phyloP scores from a whole-genome alignment of 2,888 invertebrate species.

The Bellardia bayeri region DNA sequence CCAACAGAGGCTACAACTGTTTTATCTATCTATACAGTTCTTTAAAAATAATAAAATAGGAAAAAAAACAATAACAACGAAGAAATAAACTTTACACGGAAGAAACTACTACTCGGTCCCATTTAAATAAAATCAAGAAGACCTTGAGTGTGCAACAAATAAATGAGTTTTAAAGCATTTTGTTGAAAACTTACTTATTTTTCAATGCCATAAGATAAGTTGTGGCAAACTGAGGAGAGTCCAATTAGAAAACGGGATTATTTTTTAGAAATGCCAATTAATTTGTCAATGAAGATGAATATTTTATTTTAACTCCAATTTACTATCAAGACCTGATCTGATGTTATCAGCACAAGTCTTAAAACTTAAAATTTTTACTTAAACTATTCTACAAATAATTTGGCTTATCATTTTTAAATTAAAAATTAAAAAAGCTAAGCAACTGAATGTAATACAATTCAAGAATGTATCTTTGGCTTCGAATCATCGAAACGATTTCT shows the following conservation, averaged over 20 bases:
- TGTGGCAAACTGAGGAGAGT: background rate
- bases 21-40: slow-evolving; percentile 49
- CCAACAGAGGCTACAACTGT: slow-evolving; percentile 50
- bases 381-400: no score
- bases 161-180: slow-evolving; percentile 61
- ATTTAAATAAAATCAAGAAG: slow-evolving; percentile 12
- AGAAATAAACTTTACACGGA: slow-evolving; percentile 7
- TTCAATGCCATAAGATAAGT: slow-evolving; percentile 51
- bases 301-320: no score
- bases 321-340: no score
- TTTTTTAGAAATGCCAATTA: no score
- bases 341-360: no score
- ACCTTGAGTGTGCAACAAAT: slow-evolving; percentile 64
- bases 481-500: no score
- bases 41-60: background rate
- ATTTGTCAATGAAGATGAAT: no score
- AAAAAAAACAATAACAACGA: slow-evolving; percentile 27
- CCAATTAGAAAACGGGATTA: background rate
- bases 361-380: no score
- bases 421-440: no score
- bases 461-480: no score
- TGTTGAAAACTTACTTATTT: slow-evolving; percentile 57
- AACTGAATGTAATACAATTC: no score
- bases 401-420: no score
- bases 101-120: slow-evolving; percentile 8